Conservation (phyloP, 2,797 vertebrate genomes). For the Sardinella longiceps region DNA sequence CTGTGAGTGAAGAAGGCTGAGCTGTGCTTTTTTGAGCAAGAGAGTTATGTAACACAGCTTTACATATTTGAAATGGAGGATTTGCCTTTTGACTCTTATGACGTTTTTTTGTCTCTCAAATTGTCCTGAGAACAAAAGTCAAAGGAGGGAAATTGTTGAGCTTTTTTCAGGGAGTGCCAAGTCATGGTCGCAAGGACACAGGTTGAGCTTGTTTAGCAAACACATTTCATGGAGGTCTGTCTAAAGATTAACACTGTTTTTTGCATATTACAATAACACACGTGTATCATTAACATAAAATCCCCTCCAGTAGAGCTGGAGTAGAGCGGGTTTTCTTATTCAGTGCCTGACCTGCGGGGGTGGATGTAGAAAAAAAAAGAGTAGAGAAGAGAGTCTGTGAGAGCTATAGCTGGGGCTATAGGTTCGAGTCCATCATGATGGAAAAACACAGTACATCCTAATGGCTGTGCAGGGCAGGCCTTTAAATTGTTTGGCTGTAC, state of each 20-base stretch:
- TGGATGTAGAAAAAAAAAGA: background rate
- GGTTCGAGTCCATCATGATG: background rate
- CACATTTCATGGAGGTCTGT: background rate
- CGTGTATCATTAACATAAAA: background rate
- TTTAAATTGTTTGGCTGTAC: background rate
- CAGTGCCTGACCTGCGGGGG: background rate
- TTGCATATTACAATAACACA: background rate
- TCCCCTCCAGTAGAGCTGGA: background rate
- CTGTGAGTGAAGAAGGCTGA: background rate
- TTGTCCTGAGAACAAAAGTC: background rate
- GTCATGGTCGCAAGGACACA: background rate
- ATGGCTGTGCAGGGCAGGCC: background rate
- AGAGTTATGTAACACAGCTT: background rate
- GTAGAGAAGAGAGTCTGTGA: background rate
- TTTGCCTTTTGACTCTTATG: constrained; percentile 32
- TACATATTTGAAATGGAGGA: constrained; percentile 28
- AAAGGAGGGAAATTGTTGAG: background rate
- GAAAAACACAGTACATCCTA: background rate
- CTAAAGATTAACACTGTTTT: constrained; percentile 1
- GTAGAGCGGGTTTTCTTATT: background rate
- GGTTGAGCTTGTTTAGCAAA: background rate
- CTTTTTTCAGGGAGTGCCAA: background rate
- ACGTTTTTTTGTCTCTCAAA: background rate
- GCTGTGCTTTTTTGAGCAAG: background rate
- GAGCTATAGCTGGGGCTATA: background rate